These are phyloP conservation scores for Psittacus erithacus DNA, from an alignment of 2,113 vertebrate species.

Conservation along the genomic window DNA sequence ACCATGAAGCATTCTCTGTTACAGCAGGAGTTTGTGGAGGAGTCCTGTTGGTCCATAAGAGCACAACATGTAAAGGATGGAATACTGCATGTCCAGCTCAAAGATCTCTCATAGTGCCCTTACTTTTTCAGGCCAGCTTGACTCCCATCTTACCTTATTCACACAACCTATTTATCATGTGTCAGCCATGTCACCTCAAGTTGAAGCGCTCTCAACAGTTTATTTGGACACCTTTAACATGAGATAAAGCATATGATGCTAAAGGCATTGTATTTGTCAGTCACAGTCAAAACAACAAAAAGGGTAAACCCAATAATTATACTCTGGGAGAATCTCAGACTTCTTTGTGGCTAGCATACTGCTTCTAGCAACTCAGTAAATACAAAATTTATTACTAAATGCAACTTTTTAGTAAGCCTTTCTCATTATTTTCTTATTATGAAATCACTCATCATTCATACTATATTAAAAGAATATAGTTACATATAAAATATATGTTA, in stretches of 20 bases:
- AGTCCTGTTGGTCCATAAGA: not conserved
- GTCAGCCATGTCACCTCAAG: not conserved
- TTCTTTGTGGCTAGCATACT: not conserved
- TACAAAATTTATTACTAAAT: not conserved
- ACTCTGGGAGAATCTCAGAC: not conserved
- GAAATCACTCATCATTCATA: not conserved
- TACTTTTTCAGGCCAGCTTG: not conserved
- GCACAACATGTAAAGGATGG: not conserved
- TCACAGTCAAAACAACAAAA: not conserved
- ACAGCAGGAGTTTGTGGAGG: not conserved
- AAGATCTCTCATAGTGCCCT: not conserved
- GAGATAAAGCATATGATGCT: not conserved
- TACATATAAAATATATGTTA: not conserved
- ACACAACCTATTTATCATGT: not conserved
- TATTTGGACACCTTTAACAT: not conserved
- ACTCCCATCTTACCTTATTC: not conserved
- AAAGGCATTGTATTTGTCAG: not conserved
- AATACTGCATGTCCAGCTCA: not conserved
- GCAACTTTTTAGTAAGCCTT: not conserved
- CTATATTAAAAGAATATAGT: not conserved
- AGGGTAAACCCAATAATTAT: not conserved
- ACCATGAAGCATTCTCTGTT: not conserved
- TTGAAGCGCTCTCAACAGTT: not conserved
- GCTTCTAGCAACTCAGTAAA: not conserved
- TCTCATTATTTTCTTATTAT: not conserved